These are phyloP conservation scores for Drosophila equinoxialis DNA, from an alignment of 1,140 invertebrate genomes.

Conservation along the genomic window DNA sequence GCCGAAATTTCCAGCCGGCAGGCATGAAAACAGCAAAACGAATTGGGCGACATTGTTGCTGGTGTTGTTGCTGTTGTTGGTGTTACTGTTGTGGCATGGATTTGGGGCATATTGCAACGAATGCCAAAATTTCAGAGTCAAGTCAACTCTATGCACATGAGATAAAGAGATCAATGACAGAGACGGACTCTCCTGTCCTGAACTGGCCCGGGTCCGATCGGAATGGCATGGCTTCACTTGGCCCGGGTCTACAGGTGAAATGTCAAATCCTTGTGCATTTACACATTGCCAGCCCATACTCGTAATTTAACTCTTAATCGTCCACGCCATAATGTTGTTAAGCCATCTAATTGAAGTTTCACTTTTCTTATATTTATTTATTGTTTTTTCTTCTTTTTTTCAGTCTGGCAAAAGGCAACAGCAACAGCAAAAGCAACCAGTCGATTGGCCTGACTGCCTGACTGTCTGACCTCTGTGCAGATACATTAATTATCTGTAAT, in stretches of 20 bases:
- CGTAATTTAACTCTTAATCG: conserved; percentile 80
- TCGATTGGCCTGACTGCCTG: conserved; percentile 25
- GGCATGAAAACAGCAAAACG: conserved; percentile 79
- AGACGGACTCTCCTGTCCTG: conserved; percentile 22
- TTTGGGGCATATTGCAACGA: conserved; percentile 60
- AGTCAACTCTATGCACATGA: conserved; percentile 38
- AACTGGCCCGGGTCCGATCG: not conserved
- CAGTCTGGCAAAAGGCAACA: not conserved
- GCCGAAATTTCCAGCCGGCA: conserved; percentile 55
- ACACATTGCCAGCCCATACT: conserved; percentile 50
- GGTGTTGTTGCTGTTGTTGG: not conserved
- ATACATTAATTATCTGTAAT: conserved; percentile 83
- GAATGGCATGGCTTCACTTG: conserved; percentile 13
- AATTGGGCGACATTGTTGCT: conserved; percentile 77
- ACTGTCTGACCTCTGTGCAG: conserved; percentile 69
- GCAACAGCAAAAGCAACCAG: conserved; percentile 12
- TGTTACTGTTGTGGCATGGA: conserved; percentile 51
- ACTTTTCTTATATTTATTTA: conserved; percentile 42
- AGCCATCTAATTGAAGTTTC: conserved; percentile 81
- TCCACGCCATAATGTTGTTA: conserved; percentile 80
- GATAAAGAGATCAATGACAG: conserved; percentile 77
- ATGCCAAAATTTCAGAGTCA: conserved; percentile 29
- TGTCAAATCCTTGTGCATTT: conserved; percentile 62
- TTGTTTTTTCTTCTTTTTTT: not conserved
- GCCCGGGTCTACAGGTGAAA: conserved; percentile 59